Percentiles rank a stretch among this genome's conserved stretches.
These are phyloP conservation scores for Aurelia coerulea DNA, from an alignment of 30 jellyfish, hydroid and myxozoan genomes.

Conservation along the genomic window DNA sequence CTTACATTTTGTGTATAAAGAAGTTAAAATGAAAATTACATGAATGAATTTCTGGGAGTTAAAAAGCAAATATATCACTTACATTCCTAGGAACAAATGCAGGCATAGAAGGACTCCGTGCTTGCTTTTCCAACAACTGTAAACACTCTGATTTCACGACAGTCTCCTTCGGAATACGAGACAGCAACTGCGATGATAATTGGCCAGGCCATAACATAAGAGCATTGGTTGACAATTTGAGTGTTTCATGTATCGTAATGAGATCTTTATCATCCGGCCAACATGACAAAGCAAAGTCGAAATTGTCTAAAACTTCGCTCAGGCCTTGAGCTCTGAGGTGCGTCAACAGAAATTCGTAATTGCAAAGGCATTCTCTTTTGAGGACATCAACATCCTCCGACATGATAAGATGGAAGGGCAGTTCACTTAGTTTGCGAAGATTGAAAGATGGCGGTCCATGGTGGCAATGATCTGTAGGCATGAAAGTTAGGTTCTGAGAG, in stretches of 20 bases:
- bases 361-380: constrained; percentile 65
- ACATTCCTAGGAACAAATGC: constrained; percentile 65
- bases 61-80: neutral
- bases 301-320: constrained; percentile 49
- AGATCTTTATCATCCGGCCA: constrained; percentile 70
- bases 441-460: constrained; percentile 52
- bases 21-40: no score
- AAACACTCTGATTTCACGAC: constrained; percentile 32
- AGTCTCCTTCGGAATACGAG: constrained; percentile 49
- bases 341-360: constrained; percentile 71
- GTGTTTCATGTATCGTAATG: constrained; percentile 42
- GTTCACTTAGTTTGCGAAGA: constrained; percentile 80
- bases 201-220: constrained; percentile 77
- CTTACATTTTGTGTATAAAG: no score
- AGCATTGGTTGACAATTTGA: constrained; percentile 70
- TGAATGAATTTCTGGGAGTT: no score
- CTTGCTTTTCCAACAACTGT: constrained; percentile 34
- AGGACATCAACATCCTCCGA: constrained; percentile 55
- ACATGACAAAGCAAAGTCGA: constrained; percentile 44
- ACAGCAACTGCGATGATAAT: constrained; percentile 68
- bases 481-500: constrained; percentile 49
- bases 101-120: constrained; percentile 61
- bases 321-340: constrained; percentile 68
- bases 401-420: constrained; percentile 64
- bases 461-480: constrained; percentile 56